Base-by-base conservation (phyloP, 2,888 invertebrate species). In the Lithophane ornitopus region DNA sequence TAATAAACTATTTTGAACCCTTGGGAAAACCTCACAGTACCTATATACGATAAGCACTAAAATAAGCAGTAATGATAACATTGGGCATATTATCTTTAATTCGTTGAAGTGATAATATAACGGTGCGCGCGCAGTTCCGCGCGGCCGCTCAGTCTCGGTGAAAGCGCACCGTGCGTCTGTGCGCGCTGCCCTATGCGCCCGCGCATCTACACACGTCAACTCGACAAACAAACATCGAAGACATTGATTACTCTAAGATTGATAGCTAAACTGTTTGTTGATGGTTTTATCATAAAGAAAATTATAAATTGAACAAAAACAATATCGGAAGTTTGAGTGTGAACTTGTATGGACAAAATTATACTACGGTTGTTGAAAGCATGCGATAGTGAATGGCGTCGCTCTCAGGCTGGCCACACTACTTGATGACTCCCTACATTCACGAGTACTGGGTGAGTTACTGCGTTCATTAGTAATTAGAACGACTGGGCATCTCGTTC, bases 61-160 rank as follows among this genome's bases (percentile, higher is more conserved):
- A 26, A n/a, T 28, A 49, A 52, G 59, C 28, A 49, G 72, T 66
- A 19, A 62, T 44, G 80, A 84, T 81, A 81, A 67, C n/a, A 80
- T 59, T 70, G 58, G 66, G 46, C 58, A 34, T 41, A 67, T 74
- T 87, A 87, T 80, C 78, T 62, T 34, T 52, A 72, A 70, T 76
- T 78, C 56, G 58, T 26, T 71, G 73, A 52, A 74, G 58, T 78
- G 82, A 82, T 87, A 80, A 76, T 70, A 66, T 70, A 28, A 46
- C 61, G 63, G 65, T 39, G 41, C 67, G 58, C 59, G 61, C 68
- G 66, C 62, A 75, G 75, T 59, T 62, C 59, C 22, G 70, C 61
- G 76, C 82, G 39, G n/a, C 49, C 46, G 66, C 46, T 68, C 76
- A 72, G 67, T 65, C 52, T 70, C 66, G 69, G 68, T 59, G 63